These are phyloP conservation scores for Herpailurus yagouaroundi DNA, from an alignment of 2,113 vertebrate species.

Conservation along the genomic window DNA sequence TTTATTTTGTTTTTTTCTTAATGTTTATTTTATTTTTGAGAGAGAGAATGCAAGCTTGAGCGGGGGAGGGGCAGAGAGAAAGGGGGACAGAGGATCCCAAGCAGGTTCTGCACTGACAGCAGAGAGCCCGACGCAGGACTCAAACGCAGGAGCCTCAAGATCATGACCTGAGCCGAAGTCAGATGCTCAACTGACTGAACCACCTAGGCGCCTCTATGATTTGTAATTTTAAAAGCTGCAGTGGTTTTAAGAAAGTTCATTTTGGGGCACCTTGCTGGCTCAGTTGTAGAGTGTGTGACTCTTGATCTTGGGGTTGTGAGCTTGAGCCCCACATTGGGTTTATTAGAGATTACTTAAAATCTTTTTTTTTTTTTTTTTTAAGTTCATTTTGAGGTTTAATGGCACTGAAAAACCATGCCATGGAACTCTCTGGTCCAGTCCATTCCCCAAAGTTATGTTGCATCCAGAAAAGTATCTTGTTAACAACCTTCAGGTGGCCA, in stretches of 20 bases:
- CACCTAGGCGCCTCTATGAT: not conserved
- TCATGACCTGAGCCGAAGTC: no score
- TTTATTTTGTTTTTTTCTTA: no score
- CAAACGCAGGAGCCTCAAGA: no score
- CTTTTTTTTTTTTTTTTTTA: not conserved
- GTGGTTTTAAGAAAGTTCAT: slow-evolving; percentile 41
- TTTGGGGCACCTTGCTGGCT: not conserved
- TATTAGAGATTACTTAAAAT: not conserved
- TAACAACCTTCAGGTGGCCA: not conserved
- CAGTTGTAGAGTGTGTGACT: not conserved
- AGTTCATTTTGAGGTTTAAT: slow-evolving; percentile 33
- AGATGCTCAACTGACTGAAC: no score
- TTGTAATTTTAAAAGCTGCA: slow-evolving; percentile 43
- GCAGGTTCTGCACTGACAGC: no score
- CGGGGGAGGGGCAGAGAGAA: no score
- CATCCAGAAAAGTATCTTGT: not conserved
- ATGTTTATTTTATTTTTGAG: no score
- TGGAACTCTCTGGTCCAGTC: not conserved
- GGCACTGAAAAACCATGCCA: not conserved
- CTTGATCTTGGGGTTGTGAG: not conserved
- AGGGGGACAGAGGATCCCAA: no score
- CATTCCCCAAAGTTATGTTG: not conserved
- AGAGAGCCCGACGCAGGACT: no score
- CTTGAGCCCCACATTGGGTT: not conserved
- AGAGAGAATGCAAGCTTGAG: no score